phyloP scores from a whole-genome alignment of 2,888 invertebrate species.

The Noctua pronuba region DNA sequence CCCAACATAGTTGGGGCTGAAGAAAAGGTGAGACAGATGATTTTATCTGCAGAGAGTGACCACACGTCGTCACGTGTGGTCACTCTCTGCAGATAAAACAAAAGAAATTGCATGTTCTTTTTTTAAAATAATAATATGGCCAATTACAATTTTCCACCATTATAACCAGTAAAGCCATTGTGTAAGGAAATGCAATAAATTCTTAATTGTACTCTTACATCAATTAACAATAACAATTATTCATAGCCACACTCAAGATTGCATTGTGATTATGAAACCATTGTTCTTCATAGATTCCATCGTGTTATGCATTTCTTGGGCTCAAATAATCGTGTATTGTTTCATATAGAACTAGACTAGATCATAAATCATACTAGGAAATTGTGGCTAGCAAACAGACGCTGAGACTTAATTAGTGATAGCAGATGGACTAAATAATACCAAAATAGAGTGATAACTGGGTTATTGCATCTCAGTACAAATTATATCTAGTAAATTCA shows the following conservation, averaged over 20 bases:
- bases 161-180: not conserved
- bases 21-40: not conserved
- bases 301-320: slow-evolving; percentile 6
- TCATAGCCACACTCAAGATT: slow-evolving; percentile 12
- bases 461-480: not conserved
- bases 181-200: slow-evolving; percentile 9
- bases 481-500: not conserved
- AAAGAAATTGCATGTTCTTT: not conserved
- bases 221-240: slow-evolving; percentile 41
- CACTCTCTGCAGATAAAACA: not conserved
- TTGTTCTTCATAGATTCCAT: slow-evolving; percentile 33
- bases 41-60: too few relatives aligned
- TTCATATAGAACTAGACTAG: not conserved
- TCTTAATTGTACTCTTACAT: slow-evolving; percentile 21
- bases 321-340: slow-evolving; percentile 26
- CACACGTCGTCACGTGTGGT: too few relatives aligned
- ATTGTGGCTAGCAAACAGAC: not conserved
- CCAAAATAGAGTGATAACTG: slow-evolving; percentile 22
- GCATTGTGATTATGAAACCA: slow-evolving; percentile 29
- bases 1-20: not conserved
- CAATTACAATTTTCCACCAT: not conserved
- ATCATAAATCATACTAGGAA: slow-evolving; percentile 4
- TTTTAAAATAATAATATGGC: not conserved
- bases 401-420: not conserved
- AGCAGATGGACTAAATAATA: slow-evolving; percentile 12